Evolutionary conservation across 2,113 vertebrate genomes (phyloP), one percentile per base, ranked within the genome.

Genomic region (Plestiodon gilberti): DNA sequence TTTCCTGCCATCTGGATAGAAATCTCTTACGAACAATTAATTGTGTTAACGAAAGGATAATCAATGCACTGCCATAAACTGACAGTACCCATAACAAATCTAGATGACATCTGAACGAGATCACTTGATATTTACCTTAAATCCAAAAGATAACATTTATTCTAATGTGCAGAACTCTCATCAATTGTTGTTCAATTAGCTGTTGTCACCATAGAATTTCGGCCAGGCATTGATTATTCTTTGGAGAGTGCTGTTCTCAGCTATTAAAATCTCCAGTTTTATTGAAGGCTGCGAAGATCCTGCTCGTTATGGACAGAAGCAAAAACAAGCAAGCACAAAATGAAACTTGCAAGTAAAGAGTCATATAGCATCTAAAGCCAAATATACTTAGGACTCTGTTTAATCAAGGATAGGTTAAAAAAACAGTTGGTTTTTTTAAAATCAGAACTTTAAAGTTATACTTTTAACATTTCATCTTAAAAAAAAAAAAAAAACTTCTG

Each of bases 21-120:
- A 89, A 89, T 28, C 25, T 76, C 80, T 85, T 90, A 84, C 70
- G 78, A 80, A 92, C 82, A 90, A 71, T 82, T 87, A 91, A 87
- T 70, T 23, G 38, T 93, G 11, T 90, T 89, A 93, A 82, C 83
- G 84, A 89, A 91, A 88, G 62, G 65, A 59, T 85, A 87, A 92
- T 90, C 89, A 89, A 85, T 78, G 69, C 33, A 67, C 71, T 87
- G 25, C 33, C 20, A 2, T 64, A 82, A 67, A 55, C 43, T 82
- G 79, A 35, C 85, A 48, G 65, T 70, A 90, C 70, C 81, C 88
- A 79, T 43, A 87, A 85, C 81, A 84, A 48, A 74, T 90, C 71
- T n/a, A 81, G 87, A 70, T 28, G 61, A 61, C 89, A 82, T 90
- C 62, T 78, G 83, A 85, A 85, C 76, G 67, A 9, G 83, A 48